Evolutionary conservation across 2,888 invertebrate genomes (phyloP).

Genomic region (Silvanus unidentatus): DNA sequence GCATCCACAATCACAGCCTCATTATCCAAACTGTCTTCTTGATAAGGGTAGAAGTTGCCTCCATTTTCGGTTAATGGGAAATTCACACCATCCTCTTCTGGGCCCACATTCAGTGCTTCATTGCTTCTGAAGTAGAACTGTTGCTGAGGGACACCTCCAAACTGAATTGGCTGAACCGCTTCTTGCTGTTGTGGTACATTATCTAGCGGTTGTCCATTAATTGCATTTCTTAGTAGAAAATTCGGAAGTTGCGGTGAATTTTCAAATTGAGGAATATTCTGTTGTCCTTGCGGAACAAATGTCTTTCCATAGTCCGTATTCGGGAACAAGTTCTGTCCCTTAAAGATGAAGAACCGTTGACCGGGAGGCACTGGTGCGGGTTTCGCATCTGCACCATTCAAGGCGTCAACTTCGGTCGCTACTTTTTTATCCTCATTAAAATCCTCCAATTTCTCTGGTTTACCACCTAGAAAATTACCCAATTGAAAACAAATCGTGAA

Average conservation of each 20-base stretch:
- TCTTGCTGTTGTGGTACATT: conserved; percentile 10
- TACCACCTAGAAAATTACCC: conserved; percentile 20
- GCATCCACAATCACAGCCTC: conserved; percentile 49
- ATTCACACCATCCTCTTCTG: not conserved
- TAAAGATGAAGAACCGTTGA: conserved; percentile 55
- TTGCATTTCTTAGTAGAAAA: conserved; percentile 24
- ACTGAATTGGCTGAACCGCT: too few species aligned
- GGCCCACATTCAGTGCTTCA: too few species aligned
- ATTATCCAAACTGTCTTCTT: conserved; percentile 47
- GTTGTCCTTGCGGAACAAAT: conserved; percentile 16
- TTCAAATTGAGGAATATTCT: conserved; percentile 12
- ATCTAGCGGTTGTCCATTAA: conserved; percentile 22
- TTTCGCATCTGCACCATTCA: conserved; percentile 28
- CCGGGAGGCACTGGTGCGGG: conserved; percentile 40
- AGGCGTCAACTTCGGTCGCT: conserved; percentile 28
- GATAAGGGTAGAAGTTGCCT: conserved; percentile 14
- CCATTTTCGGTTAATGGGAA: not conserved
- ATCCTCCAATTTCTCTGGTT: conserved; percentile 42
- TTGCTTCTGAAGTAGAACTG: too few species aligned
- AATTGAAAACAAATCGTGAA: not conserved
- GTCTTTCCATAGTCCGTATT: conserved; percentile 18
- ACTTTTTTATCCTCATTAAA: conserved; percentile 29
- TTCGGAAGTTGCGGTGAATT: conserved; percentile 14
- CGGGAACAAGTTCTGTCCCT: conserved; percentile 49
- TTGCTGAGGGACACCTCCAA: too few species aligned